Evolutionary conservation across 1,140 invertebrate species (phyloP).

Genomic region (Lepidotrigona ventralis): DNA sequence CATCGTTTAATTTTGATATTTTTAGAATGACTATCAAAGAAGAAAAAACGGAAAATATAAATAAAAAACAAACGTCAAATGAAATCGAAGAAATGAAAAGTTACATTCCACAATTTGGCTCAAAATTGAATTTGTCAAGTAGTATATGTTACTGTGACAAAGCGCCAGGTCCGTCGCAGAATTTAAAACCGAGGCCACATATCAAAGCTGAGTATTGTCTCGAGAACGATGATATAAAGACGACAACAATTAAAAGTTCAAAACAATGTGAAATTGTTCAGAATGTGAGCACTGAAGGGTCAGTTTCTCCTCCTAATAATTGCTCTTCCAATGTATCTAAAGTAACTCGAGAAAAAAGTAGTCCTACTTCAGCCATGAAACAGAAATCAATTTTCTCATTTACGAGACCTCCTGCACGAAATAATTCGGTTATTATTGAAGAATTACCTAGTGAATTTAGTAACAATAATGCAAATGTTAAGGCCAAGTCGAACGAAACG

Average conservation of each 20-base stretch:
- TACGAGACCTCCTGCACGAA: neutral
- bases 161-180: slow-evolving; percentile 62
- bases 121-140: slow-evolving; percentile 20
- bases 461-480: neutral
- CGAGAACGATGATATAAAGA: slow-evolving; percentile 19
- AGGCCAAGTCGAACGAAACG: neutral
- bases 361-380: neutral
- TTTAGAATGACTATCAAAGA: slow-evolving; percentile 69
- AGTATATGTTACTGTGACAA: slow-evolving; percentile 66
- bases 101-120: neutral
- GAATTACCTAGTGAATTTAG: slow-evolving; percentile 54
- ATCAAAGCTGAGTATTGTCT: slow-evolving; percentile 63
- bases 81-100: slow-evolving; percentile 1
- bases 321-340: neutral
- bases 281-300: neutral
- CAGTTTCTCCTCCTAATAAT: neutral
- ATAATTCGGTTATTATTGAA: slow-evolving; percentile 59
- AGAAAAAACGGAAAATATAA: slow-evolving; percentile 28
- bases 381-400: slow-evolving; percentile 60
- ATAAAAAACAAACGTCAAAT: neutral
- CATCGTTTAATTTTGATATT: neutral
- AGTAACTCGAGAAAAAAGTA: neutral
- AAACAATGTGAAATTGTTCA: neutral
- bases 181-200: slow-evolving; percentile 58
- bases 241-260: neutral